Percentiles rank a stretch among this genome's conserved stretches.
Evolutionary conservation across 2,797 vertebrate species (phyloP).

Genomic region (Cirrhinus mrigala): DNA sequence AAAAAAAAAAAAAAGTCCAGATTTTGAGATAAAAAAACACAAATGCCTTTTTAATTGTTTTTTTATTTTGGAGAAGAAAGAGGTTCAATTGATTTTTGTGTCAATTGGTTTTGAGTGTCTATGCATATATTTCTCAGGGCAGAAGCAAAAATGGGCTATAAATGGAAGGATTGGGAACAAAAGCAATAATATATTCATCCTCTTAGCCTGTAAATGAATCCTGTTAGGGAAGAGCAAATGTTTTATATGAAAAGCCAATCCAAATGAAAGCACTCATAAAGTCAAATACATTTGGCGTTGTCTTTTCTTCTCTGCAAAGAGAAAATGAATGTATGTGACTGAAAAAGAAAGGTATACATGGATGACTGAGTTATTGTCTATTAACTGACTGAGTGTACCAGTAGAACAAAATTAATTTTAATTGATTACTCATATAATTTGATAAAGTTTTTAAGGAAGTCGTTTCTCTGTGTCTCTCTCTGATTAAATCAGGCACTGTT

Average conservation of each 20-base stretch:
- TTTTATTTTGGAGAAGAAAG: background rate
- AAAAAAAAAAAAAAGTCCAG: too few species aligned
- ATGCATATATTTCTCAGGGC: background rate
- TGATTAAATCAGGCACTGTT: conserved; percentile 53
- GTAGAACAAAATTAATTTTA: conserved; percentile 17
- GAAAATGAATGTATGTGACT: background rate
- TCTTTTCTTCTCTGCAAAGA: background rate
- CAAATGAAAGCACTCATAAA: conserved; percentile 22
- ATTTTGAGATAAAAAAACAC: background rate
- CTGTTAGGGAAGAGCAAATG: conserved; percentile 6
- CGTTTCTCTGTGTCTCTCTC: conserved; percentile 31
- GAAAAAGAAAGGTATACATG: conserved; percentile 2
- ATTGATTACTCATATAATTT: conserved; percentile 50
- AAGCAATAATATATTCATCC: conserved; percentile 18
- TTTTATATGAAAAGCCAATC: background rate
- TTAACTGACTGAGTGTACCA: background rate
- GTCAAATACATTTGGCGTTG: background rate
- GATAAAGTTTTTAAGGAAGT: conserved; percentile 26
- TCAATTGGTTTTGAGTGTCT: too few species aligned
- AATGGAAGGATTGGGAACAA: conserved; percentile 13
- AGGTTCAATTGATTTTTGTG: background rate
- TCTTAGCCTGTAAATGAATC: conserved; percentile 11
- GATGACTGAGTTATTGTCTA: background rate
- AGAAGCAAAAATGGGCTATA: background rate
- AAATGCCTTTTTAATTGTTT: background rate